Evolutionary conservation across 1,140 invertebrate species (phyloP).

Genomic region (Nasonia longicornis): DNA sequence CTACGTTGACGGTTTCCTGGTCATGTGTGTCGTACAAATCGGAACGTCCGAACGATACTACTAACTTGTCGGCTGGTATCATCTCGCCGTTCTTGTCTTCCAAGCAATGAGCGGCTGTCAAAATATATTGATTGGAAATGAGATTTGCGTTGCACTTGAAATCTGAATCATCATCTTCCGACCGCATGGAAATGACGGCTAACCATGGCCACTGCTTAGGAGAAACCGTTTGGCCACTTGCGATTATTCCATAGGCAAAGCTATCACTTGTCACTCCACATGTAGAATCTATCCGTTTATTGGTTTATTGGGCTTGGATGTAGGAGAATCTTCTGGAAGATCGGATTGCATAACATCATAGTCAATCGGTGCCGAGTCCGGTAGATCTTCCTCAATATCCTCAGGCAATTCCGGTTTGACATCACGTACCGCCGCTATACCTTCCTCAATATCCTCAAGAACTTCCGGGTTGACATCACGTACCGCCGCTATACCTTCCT

Average conservation of each 20-base stretch:
- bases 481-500: too few species aligned
- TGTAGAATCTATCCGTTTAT: not conserved
- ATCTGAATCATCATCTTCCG: constrained; percentile 60
- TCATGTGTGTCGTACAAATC: constrained; percentile 66
- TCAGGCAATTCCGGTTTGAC: too few species aligned
- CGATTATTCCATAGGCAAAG: not conserved
- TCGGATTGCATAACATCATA: too few species aligned
- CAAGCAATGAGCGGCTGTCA: constrained; percentile 65
- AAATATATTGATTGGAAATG: constrained; percentile 57
- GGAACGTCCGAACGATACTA: constrained; percentile 67
- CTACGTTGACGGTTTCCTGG: constrained; percentile 59
- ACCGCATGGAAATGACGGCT: constrained; percentile 66
- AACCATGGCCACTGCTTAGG: constrained; percentile 69
- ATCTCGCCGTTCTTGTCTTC: constrained; percentile 31
- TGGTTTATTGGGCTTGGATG: too few species aligned
- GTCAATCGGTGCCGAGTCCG: too few species aligned
- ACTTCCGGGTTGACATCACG: too few species aligned
- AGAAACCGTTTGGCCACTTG: constrained; percentile 35
- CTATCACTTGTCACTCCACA: constrained; percentile 24
- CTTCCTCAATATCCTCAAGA: too few species aligned
- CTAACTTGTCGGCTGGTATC: constrained; percentile 50
- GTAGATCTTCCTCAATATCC: too few species aligned
- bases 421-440: too few species aligned
- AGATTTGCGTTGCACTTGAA: constrained; percentile 69
- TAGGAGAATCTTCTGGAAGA: too few species aligned